Evolutionary conservation across 2,888 invertebrate species (phyloP).

Genomic region (Acrobasis suavella): DNA sequence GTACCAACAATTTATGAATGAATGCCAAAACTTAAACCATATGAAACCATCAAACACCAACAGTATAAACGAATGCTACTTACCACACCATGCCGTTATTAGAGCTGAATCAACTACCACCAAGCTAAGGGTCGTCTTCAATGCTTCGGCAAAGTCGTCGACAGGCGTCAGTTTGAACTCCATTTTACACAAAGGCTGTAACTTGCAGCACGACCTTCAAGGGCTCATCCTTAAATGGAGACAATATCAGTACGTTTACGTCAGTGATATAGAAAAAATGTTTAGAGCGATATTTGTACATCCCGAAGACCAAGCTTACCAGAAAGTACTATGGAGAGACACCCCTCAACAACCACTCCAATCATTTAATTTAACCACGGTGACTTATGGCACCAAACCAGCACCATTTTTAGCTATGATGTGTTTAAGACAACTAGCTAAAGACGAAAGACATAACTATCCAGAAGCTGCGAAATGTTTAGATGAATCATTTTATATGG

Average conservation of each 20-base stretch:
- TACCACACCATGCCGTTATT: too few relatives aligned
- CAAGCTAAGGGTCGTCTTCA: background rate
- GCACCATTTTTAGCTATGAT: constrained; percentile 24
- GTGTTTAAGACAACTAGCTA: constrained; percentile 22
- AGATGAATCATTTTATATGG: constrained; percentile 25
- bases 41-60: too few relatives aligned
- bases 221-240: constrained; percentile 2
- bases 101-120: background rate
- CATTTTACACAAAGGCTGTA: background rate
- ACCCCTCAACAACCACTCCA: constrained; percentile 4
- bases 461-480: constrained; percentile 22
- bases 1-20: too few relatives aligned
- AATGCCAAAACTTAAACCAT: too few relatives aligned
- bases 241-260: background rate
- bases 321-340: constrained; percentile 27
- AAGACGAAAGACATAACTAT: constrained; percentile 23
- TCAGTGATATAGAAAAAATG: background rate
- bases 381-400: constrained; percentile 28
- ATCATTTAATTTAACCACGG: constrained; percentile 23
- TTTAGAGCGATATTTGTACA: constrained; percentile 22
- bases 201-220: background rate
- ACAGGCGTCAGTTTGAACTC: background rate
- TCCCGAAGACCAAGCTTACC: constrained; percentile 23
- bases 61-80: too few relatives aligned
- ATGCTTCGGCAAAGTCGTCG: background rate